These are phyloP conservation scores for Tadarida brasiliensis DNA, from an alignment of 2,797 vertebrate species.

Conservation along the genomic window DNA sequence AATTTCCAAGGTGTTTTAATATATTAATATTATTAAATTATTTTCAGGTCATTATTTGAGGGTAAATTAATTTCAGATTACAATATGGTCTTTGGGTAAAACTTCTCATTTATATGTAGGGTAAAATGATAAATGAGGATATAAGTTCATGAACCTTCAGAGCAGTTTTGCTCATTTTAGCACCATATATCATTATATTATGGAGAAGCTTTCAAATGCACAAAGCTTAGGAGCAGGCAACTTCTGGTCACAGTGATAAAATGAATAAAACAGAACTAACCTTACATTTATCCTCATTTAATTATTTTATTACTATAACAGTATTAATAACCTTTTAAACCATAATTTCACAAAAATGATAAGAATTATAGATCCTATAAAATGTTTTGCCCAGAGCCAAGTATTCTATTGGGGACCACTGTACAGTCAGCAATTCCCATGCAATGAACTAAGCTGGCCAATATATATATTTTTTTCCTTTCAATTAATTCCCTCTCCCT, in stretches of 20 bases:
- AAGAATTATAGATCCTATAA: constrained; percentile 66
- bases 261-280: constrained; percentile 38
- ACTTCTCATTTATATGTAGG: not conserved
- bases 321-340: constrained; percentile 61
- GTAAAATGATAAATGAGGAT: not conserved
- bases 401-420: constrained; percentile 42
- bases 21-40: constrained; percentile 14
- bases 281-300: constrained; percentile 70
- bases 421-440: constrained; percentile 19
- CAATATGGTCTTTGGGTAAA: not conserved
- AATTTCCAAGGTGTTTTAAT: constrained; percentile 9
- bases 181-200: not conserved
- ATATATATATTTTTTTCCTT: constrained; percentile 50
- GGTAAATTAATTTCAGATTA: constrained; percentile 4
- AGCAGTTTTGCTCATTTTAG: not conserved
- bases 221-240: not conserved
- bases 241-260: constrained; percentile 64
- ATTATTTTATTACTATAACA: constrained; percentile 69
- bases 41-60: constrained; percentile 19
- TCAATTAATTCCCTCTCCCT: constrained; percentile 61
- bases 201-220: constrained; percentile 23
- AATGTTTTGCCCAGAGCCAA: constrained; percentile 56
- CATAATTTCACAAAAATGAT: constrained; percentile 69
- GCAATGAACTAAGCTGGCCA: constrained; percentile 55
- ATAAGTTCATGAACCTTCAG: not conserved